These are phyloP conservation scores for Drosophila obscura DNA, from an alignment of 1,140 invertebrate species.

Conservation along the genomic window DNA sequence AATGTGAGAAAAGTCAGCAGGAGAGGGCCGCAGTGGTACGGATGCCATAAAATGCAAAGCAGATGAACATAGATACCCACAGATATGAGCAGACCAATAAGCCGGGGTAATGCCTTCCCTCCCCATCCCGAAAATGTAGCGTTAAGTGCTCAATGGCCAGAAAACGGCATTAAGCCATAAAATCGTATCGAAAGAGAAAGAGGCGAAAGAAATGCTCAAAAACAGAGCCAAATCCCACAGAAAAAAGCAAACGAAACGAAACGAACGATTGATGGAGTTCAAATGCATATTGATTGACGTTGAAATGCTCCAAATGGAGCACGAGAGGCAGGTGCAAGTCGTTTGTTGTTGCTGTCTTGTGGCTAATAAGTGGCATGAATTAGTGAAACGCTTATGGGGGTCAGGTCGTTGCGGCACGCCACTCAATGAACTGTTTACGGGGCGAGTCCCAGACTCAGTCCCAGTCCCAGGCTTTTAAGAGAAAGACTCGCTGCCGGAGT, in stretches of 20 bases:
- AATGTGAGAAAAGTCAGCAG: slow-evolving; percentile 73
- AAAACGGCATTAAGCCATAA: slow-evolving; percentile 81
- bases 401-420: slow-evolving; percentile 63
- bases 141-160: slow-evolving; percentile 77
- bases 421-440: slow-evolving; percentile 71
- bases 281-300: slow-evolving; percentile 82
- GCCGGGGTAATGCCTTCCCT: slow-evolving; percentile 38
- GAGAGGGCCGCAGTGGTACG: slow-evolving; percentile 11
- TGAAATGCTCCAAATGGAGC: slow-evolving; percentile 78
- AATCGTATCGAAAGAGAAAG: slow-evolving; percentile 64
- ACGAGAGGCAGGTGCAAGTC: slow-evolving; percentile 72
- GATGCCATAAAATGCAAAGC: slow-evolving; percentile 70
- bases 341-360: slow-evolving; percentile 44
- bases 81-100: slow-evolving; percentile 59
- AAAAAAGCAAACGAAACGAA: slow-evolving; percentile 41
- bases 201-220: slow-evolving; percentile 55
- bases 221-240: slow-evolving; percentile 41
- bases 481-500: slow-evolving; percentile 39
- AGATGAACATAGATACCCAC: slow-evolving; percentile 26
- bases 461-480: slow-evolving; percentile 62
- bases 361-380: slow-evolving; percentile 81
- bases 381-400: slow-evolving; percentile 77
- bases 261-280: slow-evolving; percentile 70
- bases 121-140: slow-evolving; percentile 59
- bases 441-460: slow-evolving; percentile 36